Evolutionary conservation across 2,888 invertebrate species (phyloP), one percentile per base, ranked within the genome.

Genomic region (Sphaerophoria rueppellii): DNA sequence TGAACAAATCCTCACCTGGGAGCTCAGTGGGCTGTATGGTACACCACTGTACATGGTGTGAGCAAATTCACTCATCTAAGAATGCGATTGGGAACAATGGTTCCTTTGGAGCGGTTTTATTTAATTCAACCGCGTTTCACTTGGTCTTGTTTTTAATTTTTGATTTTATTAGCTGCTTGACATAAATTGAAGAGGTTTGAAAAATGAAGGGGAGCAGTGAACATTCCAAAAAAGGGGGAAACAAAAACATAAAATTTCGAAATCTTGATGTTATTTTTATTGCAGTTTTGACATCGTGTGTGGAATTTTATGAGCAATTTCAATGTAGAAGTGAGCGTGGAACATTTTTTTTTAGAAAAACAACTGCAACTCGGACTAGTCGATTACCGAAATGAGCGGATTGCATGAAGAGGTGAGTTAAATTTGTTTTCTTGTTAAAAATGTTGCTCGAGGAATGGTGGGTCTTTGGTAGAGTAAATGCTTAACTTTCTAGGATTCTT

Each of bases 221-320:
- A 50, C 35, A 7, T 14, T 43, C 32, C 24, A 1, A 34, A 48
- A 5, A 34, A 32, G 12, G 3, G 32, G n/a, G 12, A 2, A 9
- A 48, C 9, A 35, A 35, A 16, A 40, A 6, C 50, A 57, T 46
- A 55, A 70, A 74, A 65, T 65, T 69, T 65, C 34, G 46, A 75
- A 54, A 24, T 73, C 67, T 32, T 46, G 55, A 40, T 37, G 61
- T 58, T 40, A 71, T 82, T 74, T 83, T 83, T 61, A 75, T 79
- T 79, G 67, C 80, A 83, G 75, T 75, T 75, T 75, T 83, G 80
- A 83, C 80, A 80, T 69, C 75, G 61, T 80, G 67, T 72, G 61
- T 75, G 83, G 80, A 55, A 69, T 72, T 79, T 83, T 67, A 67
- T 71, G 74, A 79, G 71, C 52, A 37, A 71, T 74, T 74, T 32